Evolutionary conservation across 2,888 invertebrate genomes (phyloP).

Genomic region (Sceliomorpha sp.): DNA sequence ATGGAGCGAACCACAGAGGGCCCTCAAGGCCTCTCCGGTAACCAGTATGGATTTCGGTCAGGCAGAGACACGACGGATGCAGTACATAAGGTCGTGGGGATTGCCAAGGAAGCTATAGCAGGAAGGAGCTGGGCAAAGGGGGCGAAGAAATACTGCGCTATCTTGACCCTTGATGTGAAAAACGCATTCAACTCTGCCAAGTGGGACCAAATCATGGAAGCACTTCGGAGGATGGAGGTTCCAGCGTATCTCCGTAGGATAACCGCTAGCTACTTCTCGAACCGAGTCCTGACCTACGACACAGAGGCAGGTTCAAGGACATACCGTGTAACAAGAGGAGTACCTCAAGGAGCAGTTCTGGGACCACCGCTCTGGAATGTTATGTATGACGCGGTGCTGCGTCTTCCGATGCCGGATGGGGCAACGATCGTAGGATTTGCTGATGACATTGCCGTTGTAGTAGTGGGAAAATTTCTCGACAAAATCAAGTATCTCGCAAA

Average conservation of each 20-base stretch:
- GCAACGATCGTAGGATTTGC: conserved; percentile 3
- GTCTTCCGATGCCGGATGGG: neutral
- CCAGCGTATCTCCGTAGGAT: conserved; percentile 48
- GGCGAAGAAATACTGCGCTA: conserved; percentile 3
- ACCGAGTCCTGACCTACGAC: neutral
- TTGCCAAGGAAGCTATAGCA: conserved; percentile 21
- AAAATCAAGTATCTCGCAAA: neutral
- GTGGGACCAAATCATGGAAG: conserved; percentile 43
- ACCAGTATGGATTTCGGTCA: too few species aligned
- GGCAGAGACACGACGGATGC: too few species aligned
- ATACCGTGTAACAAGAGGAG: conserved; percentile 35
- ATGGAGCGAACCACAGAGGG: too few species aligned
- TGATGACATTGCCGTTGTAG: conserved; percentile 4
- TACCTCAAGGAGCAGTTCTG: conserved; percentile 42
- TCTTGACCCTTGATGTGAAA: conserved; percentile 10
- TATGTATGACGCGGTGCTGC: neutral
- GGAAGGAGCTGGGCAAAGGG: conserved; percentile 18
- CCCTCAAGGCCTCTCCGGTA: too few species aligned
- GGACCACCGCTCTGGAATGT: neutral
- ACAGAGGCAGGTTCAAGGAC: neutral
- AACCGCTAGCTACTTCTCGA: conserved; percentile 45
- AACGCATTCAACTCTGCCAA: conserved; percentile 19
- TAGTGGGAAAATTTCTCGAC: neutral
- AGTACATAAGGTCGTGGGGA: conserved; percentile 6
- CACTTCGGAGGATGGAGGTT: conserved; percentile 23